Percentiles rank a stretch among this genome's conserved stretches.
These are phyloP conservation scores for Deroptyus accipitrinus DNA, from an alignment of 2,113 vertebrate genomes.

Conservation along the genomic window DNA sequence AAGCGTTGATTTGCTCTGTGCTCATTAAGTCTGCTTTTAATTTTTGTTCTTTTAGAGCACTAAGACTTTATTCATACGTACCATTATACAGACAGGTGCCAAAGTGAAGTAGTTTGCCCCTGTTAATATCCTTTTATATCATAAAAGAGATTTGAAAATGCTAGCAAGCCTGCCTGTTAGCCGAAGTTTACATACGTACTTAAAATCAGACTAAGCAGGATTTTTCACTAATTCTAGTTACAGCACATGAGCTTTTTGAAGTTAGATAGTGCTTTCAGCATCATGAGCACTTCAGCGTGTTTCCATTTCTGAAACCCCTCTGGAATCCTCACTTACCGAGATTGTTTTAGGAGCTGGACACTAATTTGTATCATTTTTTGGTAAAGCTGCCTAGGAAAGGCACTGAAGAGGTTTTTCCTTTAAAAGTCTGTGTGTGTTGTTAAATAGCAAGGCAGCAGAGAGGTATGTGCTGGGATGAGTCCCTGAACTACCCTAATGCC, in stretches of 20 bases:
- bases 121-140: neutral
- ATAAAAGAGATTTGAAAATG: neutral
- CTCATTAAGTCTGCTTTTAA: neutral
- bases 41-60: neutral
- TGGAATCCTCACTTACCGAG: rapidly evolving
- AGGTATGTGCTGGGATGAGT: rapidly evolving
- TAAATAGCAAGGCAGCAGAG: rapidly evolving
- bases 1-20: neutral
- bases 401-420: neutral
- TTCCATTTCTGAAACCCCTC: neutral
- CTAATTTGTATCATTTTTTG: neutral
- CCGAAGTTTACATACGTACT: neutral
- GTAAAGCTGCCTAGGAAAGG: neutral
- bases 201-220: neutral
- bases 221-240: neutral
- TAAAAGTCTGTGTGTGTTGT: rapidly evolving
- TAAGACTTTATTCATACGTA: neutral
- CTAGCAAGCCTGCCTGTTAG: neutral
- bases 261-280: neutral
- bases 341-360: neutral
- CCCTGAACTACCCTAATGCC: neutral
- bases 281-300: rapidly evolving
- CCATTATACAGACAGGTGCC: neutral
- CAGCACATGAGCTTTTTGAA: neutral
- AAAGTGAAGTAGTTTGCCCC: neutral